These are phyloP conservation scores for Sepioteuthis lessoniana DNA, from an alignment of 2,888 invertebrate species.

Conservation along the genomic window DNA sequence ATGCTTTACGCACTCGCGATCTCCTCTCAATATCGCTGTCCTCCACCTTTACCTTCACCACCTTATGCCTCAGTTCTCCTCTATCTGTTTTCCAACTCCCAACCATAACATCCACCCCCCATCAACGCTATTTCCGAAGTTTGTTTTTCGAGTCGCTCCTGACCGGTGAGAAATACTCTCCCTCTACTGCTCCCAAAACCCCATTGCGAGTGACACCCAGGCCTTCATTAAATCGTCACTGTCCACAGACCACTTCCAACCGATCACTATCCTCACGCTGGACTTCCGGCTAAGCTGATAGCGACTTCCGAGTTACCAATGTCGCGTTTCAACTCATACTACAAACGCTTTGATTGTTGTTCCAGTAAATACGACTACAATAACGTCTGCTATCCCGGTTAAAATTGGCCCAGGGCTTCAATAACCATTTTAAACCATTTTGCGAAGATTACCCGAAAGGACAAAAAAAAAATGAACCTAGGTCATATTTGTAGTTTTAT, in stretches of 20 bases:
- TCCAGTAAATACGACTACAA: background rate
- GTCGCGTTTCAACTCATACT: background rate
- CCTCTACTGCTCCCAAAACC: background rate
- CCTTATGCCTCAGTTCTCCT: background rate
- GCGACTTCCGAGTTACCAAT: background rate
- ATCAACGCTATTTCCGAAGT: background rate
- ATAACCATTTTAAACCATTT: too few species aligned
- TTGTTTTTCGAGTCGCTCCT: background rate
- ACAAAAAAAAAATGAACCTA: too few species aligned
- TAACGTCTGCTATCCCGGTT: too few species aligned
- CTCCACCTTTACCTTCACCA: background rate
- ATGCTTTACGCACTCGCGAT: background rate
- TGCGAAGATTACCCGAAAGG: too few species aligned
- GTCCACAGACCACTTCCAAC: background rate
- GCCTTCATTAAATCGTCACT: background rate
- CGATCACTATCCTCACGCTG: background rate
- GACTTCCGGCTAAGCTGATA: conserved; percentile 2
- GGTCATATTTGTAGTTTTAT: too few species aligned
- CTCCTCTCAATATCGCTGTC: background rate
- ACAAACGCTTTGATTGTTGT: background rate
- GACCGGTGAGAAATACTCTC: background rate
- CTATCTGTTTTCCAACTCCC: too few species aligned
- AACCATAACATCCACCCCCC: background rate
- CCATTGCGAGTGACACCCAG: background rate
- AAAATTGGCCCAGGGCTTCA: too few species aligned